Base-by-base conservation (phyloP, 2,113 vertebrate genomes). In the Lanius ludovicianus region DNA sequence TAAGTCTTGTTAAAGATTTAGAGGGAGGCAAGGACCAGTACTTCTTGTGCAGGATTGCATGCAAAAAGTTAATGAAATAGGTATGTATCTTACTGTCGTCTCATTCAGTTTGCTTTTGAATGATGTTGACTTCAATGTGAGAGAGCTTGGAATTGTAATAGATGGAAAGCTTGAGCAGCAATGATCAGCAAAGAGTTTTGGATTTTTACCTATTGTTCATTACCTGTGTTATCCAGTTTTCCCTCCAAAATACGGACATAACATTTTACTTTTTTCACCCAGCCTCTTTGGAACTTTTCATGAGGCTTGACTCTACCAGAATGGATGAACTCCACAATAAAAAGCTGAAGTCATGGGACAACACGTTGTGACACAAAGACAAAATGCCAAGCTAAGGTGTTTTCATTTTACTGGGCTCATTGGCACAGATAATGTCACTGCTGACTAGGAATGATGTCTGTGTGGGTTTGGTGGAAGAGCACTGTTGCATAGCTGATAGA, bases 361-460 rank as follows among this genome's bases (percentile, higher is more conserved):
- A 4, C 3, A 1, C 24, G 2, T 3, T 81, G 67, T 47, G 22
- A 75, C 25, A 77, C 84, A 93, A 90, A 91, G 35, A 74, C 81
- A 91, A 85, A 97, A 80, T 75, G 82, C 92, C 49, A 50, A 87
- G 73, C 87, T 93, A 87, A 76, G 46, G 28, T 50, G 16, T 91
- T 93, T 77, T 42, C 47, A 24, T 35, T 84, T 86, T 41, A 44
- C 60, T 86, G 55, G 35, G 33, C 71, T 88, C 67, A 68, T 13
- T 42, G 50, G 47, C 39, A 65, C 2, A 4, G 50, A 71, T 78
- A 75, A 87, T 75, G 14, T 78, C 3, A 4, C 62, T 96, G 89
- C 94, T 94, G 92, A 84, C 85, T 85, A 41, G 47, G 71, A 74
- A 71, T 5, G 59, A 80, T 70, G 5, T 33, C 4, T 42, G 18